Conservation (phyloP, 2,888 invertebrate genomes). For the Seira sanloemensis region DNA sequence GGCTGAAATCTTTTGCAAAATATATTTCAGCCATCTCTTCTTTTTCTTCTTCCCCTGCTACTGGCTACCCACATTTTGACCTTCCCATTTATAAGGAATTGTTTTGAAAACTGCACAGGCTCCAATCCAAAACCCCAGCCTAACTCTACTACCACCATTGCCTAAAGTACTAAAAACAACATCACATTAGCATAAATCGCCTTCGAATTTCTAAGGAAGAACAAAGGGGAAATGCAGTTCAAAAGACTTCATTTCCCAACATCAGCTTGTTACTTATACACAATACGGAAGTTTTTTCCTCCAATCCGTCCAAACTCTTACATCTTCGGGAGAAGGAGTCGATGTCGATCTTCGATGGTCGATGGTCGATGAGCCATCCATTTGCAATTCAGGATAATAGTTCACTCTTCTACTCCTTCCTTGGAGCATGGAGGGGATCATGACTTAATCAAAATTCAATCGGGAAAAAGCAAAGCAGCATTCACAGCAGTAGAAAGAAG, state of each 20-base stretch:
- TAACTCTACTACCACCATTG: too few relatives aligned
- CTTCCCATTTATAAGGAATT: too few relatives aligned
- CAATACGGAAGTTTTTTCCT: too few relatives aligned
- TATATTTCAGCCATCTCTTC: too few relatives aligned
- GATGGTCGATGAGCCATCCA: not conserved
- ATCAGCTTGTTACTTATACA: too few relatives aligned
- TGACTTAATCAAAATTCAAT: conserved; percentile 5
- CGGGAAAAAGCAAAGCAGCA: not conserved
- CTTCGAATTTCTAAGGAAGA: conserved; percentile 11
- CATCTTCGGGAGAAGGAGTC: not conserved
- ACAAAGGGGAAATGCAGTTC: not conserved
- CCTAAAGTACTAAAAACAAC: conserved; percentile 7
- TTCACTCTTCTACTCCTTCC: too few relatives aligned
- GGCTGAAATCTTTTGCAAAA: too few relatives aligned
- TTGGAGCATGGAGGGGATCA: not conserved
- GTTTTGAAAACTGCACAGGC: too few relatives aligned
- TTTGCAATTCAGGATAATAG: not conserved
- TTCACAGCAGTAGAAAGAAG: not conserved
- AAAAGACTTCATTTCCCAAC: not conserved
- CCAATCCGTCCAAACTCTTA: not conserved
- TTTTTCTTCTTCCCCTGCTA: too few relatives aligned
- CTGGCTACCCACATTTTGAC: too few relatives aligned
- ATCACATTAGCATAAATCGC: conserved; percentile 53
- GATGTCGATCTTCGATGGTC: too few relatives aligned
- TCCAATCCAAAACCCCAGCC: too few relatives aligned